Percentiles rank a stretch among this genome's conserved stretches.
Conservation (phyloP, 2,113 vertebrate species). For the Dinomys branickii region DNA sequence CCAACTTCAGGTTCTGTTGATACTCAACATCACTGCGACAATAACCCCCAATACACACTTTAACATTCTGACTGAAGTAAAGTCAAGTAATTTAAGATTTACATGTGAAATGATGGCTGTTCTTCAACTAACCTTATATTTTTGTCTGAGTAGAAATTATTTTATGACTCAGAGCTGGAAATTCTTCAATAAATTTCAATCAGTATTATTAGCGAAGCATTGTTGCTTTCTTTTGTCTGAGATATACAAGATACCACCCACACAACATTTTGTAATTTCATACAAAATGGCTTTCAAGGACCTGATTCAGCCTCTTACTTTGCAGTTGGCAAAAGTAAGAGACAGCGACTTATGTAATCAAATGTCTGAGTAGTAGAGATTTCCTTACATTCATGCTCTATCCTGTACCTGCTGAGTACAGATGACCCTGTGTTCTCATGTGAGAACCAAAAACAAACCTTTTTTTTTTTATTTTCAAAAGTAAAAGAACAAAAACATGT, state of each 20-base stretch:
- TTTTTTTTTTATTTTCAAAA: too few species aligned
- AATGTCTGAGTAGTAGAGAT: background rate
- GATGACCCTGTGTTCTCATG: background rate
- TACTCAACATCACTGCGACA: slow-evolving; percentile 34
- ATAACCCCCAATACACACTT: slow-evolving; percentile 59
- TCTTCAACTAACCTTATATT: slow-evolving; percentile 11
- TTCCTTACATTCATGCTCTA: background rate
- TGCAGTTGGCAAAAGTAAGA: background rate
- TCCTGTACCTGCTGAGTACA: background rate
- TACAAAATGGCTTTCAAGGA: background rate
- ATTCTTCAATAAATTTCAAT: background rate
- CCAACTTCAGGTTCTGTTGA: slow-evolving; percentile 42
- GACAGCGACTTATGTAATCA: background rate
- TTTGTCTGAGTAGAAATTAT: background rate
- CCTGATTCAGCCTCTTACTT: background rate
- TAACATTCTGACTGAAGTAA: slow-evolving; percentile 32
- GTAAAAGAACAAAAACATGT: too few species aligned
- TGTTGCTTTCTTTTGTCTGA: background rate
- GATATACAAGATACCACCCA: background rate
- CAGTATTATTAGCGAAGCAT: background rate
- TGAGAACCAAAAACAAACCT: slow-evolving; percentile 16
- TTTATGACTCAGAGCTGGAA: background rate
- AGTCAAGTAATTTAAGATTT: background rate
- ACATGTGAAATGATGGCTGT: background rate
- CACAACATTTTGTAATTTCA: background rate